Percentiles rank a stretch among this genome's conserved stretches.
These are phyloP conservation scores for Eulemur albifrons DNA, from an alignment of 2,797 vertebrate genomes.

Conservation along the genomic window DNA sequence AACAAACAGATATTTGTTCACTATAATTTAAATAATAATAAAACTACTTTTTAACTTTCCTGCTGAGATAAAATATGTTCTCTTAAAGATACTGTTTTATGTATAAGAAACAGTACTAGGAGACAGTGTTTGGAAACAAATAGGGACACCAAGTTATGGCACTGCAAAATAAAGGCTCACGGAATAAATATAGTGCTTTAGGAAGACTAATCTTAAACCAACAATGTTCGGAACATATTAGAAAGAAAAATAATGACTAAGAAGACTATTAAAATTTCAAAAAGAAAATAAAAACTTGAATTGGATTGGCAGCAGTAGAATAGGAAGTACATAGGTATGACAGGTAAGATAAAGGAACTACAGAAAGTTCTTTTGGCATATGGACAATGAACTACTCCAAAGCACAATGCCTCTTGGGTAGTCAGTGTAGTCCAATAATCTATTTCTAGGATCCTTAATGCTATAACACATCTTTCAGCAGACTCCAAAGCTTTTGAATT, in stretches of 20 bases:
- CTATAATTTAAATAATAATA: neutral
- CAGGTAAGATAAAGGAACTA: neutral
- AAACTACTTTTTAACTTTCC: neutral
- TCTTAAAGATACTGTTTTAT: neutral
- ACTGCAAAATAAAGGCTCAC: constrained; percentile 7
- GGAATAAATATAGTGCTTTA: neutral
- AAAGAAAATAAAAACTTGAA: neutral
- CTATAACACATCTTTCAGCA: neutral
- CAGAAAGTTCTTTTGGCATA: neutral
- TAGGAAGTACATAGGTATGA: neutral
- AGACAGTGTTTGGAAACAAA: neutral
- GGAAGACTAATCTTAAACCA: neutral
- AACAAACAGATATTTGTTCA: neutral
- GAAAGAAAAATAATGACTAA: neutral
- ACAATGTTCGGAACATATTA: neutral
- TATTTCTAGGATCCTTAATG: neutral
- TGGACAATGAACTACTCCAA: neutral
- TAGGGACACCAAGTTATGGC: neutral
- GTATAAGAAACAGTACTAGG: neutral
- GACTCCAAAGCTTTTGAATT: neutral
- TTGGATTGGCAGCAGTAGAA: neutral
- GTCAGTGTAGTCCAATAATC: neutral
- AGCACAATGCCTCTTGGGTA: neutral
- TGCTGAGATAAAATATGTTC: neutral
- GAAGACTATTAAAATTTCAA: constrained; percentile 35